These are phyloP conservation scores for Tetraneura akinire DNA, from an alignment of 1,140 invertebrate genomes.

Conservation along the genomic window DNA sequence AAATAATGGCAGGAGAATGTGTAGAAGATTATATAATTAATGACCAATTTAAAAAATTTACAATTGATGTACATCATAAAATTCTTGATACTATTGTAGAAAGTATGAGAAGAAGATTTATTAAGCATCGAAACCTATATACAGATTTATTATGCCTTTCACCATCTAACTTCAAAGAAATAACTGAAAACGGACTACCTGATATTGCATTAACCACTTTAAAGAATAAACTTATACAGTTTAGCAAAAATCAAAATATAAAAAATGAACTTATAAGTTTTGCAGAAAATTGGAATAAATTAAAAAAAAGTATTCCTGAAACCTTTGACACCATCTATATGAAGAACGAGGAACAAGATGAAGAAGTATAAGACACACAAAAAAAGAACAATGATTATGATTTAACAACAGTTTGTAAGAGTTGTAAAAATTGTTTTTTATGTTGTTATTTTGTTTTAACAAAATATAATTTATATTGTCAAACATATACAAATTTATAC, in stretches of 20 bases:
- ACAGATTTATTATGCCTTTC: not conserved
- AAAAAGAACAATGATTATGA: not conserved
- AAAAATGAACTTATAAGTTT: not conserved
- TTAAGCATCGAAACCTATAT: not conserved
- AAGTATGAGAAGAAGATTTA: not conserved
- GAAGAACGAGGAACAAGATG: not conserved
- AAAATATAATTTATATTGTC: not conserved
- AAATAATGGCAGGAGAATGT: not conserved
- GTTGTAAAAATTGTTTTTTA: not conserved
- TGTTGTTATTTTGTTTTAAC: not conserved
- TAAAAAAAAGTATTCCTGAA: not conserved
- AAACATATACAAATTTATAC: not conserved
- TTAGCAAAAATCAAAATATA: not conserved
- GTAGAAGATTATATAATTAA: not conserved
- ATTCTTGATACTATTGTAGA: not conserved
- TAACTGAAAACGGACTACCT: not conserved
- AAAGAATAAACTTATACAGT: not conserved
- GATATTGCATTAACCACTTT: not conserved
- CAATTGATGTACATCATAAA: not conserved
- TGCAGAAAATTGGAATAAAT: not conserved
- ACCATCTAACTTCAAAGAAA: not conserved
- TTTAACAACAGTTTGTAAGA: not conserved
- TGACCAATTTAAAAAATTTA: not conserved
- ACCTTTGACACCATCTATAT: not conserved
- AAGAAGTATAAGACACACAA: conserved; percentile 10